Evolutionary conservation across 2,113 vertebrate genomes (phyloP).

Genomic region (Emydura subglobosa): DNA sequence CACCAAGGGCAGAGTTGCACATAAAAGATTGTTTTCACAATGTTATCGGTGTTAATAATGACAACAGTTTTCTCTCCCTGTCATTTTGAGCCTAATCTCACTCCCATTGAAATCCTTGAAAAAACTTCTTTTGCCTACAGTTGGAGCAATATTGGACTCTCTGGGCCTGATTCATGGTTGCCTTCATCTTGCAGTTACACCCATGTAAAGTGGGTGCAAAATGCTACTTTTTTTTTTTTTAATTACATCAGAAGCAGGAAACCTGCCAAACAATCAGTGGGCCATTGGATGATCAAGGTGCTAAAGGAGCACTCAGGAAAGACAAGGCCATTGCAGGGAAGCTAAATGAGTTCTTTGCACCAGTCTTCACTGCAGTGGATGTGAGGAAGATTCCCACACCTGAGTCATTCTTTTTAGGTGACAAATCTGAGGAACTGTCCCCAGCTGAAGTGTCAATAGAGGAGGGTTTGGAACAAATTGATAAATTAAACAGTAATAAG

Average conservation of each 20-base stretch:
- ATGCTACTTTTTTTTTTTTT: background rate
- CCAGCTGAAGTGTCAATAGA: background rate
- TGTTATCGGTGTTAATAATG: background rate
- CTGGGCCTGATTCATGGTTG: background rate
- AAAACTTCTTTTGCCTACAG: background rate
- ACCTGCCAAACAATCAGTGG: background rate
- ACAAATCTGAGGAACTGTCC: background rate
- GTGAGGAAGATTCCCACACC: background rate
- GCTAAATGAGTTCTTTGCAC: background rate
- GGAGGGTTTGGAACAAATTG: background rate
- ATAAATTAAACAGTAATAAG: background rate
- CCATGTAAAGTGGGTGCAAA: background rate
- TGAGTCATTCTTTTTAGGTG: background rate
- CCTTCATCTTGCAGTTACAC: background rate
- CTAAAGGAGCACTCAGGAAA: background rate
- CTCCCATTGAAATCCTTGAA: background rate
- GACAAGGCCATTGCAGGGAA: background rate
- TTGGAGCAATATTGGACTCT: background rate
- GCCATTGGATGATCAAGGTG: background rate
- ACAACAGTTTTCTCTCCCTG: background rate
- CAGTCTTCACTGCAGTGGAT: background rate
- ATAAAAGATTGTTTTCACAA: background rate
- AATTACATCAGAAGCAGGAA: background rate
- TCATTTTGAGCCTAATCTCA: background rate
- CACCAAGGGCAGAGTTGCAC: background rate